These are phyloP conservation scores for Hestina assimilis DNA, from an alignment of 1,140 invertebrate species.

Conservation along the genomic window DNA sequence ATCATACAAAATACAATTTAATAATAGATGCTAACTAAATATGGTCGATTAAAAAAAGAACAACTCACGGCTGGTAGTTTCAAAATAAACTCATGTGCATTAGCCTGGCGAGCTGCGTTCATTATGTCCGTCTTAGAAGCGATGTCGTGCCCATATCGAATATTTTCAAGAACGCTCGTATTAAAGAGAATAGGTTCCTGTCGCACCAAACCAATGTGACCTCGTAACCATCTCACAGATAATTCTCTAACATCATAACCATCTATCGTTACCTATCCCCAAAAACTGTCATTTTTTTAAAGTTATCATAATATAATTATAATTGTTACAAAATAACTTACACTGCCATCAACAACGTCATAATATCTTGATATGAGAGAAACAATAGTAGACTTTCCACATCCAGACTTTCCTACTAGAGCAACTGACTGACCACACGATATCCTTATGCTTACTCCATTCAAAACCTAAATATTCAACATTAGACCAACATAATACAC, in stretches of 20 bases:
- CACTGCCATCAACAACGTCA: constrained; percentile 83
- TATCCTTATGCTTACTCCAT: constrained; percentile 86
- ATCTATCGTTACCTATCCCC: constrained; percentile 4
- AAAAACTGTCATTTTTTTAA: background rate
- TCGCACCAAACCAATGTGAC: constrained; percentile 86
- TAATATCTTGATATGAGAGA: constrained; percentile 91
- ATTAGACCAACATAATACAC: constrained; percentile 8
- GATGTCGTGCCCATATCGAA: constrained; percentile 83
- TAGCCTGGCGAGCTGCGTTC: constrained; percentile 83
- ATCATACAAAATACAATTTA: too few relatives aligned
- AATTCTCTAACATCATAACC: constrained; percentile 79
- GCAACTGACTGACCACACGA: constrained; percentile 92
- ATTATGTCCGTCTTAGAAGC: constrained; percentile 83
- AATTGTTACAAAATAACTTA: constrained; percentile 45
- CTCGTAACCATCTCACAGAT: constrained; percentile 85
- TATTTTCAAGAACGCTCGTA: constrained; percentile 87
- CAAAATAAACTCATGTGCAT: constrained; percentile 90
- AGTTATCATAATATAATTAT: too few relatives aligned
- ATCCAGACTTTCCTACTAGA: constrained; percentile 90
- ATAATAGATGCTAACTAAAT: too few relatives aligned
- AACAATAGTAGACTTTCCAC: constrained; percentile 94
- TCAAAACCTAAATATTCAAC: constrained; percentile 84
- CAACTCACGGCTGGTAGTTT: constrained; percentile 79
- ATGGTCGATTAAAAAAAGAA: too few relatives aligned
- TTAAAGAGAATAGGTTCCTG: constrained; percentile 90